Percentiles rank a stretch among this genome's conserved stretches.
phyloP scores from a whole-genome alignment of 2,888 invertebrate species.

The Drosophila monieri region DNA sequence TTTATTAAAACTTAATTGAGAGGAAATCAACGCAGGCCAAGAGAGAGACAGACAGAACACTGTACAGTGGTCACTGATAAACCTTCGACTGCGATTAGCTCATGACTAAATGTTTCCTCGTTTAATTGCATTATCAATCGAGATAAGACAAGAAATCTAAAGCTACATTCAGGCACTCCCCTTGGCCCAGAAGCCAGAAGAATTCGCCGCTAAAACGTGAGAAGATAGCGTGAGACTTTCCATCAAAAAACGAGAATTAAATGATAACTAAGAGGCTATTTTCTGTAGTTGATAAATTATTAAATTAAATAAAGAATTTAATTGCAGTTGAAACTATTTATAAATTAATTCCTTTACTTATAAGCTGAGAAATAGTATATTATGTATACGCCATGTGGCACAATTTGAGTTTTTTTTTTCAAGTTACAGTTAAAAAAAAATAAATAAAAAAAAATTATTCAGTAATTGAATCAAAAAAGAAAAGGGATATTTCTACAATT shows the following conservation, averaged over 20 bases:
- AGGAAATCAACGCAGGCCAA: conserved; percentile 43
- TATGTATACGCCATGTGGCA: conserved; percentile 1
- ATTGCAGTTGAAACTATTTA: no score
- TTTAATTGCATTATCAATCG: neutral
- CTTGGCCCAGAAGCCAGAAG: neutral
- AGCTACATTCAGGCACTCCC: neutral
- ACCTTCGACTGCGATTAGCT: conserved; percentile 11
- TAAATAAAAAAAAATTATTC: no score
- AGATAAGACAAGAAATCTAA: conserved; percentile 4
- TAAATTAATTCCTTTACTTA: no score
- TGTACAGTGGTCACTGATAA: conserved; percentile 3
- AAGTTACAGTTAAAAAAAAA: neutral
- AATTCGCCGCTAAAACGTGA: conserved; percentile 6
- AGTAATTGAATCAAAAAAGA: no score
- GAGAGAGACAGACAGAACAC: neutral
- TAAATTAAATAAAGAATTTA: neutral
- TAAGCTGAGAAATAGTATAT: neutral
- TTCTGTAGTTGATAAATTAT: neutral
- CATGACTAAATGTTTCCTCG: conserved; percentile 17
- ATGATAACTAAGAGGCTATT: no score
- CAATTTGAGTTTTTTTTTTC: neutral
- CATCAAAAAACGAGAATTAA: neutral
- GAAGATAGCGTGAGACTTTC: neutral
- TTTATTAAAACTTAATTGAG: conserved; percentile 74
- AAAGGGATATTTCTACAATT: no score